phyloP scores from a whole-genome alignment of 2,797 vertebrate genomes.

The Chaunax sp. region DNA sequence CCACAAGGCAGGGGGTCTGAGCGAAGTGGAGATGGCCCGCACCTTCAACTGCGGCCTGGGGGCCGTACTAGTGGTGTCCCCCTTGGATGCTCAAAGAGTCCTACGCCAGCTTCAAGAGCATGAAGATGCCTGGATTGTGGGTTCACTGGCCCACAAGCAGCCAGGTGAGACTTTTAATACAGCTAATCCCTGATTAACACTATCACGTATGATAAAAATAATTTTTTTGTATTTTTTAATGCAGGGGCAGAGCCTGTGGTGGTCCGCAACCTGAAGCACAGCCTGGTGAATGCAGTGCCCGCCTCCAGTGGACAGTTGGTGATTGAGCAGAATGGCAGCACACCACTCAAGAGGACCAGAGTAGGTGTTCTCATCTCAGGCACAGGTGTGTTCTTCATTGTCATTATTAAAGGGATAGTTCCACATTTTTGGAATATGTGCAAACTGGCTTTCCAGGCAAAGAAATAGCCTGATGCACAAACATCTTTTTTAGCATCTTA shows the following conservation, averaged over 20 bases:
- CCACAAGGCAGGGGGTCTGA: conserved; percentile 87
- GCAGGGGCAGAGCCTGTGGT: conserved; percentile 76
- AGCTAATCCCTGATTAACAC: no score
- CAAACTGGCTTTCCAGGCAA: neutral
- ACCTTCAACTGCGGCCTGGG: conserved; percentile 97
- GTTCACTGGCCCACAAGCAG: conserved; percentile 81
- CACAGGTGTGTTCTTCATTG: conserved; percentile 82
- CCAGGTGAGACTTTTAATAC: conserved; percentile 79
- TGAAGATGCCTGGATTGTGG: conserved; percentile 89
- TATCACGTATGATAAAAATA: no score
- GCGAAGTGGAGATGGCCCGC: conserved; percentile 92
- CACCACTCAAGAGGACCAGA: conserved; percentile 75
- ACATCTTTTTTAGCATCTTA: neutral
- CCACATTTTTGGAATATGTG: neutral
- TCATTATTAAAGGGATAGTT: neutral
- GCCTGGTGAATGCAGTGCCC: conserved; percentile 60
- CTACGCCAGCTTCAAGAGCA: conserved; percentile 83
- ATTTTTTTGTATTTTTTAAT: neutral
- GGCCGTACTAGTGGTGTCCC: conserved; percentile 88
- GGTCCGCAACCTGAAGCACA: conserved; percentile 78
- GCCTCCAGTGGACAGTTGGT: neutral
- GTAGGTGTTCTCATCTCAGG: conserved; percentile 97
- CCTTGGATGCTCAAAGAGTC: conserved; percentile 82
- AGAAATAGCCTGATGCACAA: neutral
- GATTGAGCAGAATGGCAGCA: conserved; percentile 25